These are phyloP conservation scores for Bos indicus DNA, from an alignment of 2,113 vertebrate genomes.

Conservation along the genomic window DNA sequence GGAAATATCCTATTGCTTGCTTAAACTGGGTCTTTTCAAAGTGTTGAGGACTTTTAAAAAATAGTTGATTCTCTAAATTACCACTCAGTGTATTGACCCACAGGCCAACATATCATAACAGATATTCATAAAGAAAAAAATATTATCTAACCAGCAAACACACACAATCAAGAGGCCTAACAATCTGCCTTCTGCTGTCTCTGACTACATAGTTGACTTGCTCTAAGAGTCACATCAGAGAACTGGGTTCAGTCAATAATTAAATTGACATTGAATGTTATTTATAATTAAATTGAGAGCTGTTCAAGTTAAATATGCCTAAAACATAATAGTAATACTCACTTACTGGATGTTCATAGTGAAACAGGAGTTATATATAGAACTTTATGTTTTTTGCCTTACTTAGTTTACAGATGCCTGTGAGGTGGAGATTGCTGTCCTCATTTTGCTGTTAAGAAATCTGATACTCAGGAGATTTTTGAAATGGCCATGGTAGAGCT, in stretches of 20 bases:
- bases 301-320: background rate
- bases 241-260: background rate
- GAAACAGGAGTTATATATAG: background rate
- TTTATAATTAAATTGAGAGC: slow-evolving; percentile 1
- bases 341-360: background rate
- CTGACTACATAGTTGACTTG: background rate
- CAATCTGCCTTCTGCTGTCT: background rate
- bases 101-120: background rate
- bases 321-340: background rate
- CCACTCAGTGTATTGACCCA: background rate
- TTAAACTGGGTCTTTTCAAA: background rate
- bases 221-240: background rate
- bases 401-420: background rate
- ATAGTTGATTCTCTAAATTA: background rate
- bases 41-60: background rate
- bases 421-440: background rate
- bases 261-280: background rate
- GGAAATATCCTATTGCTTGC: background rate
- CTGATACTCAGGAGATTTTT: background rate
- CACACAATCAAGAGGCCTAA: background rate
- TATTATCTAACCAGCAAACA: background rate
- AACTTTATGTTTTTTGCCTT: background rate
- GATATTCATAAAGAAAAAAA: background rate
- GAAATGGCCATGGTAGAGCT: background rate
- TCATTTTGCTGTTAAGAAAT: background rate